Percentiles rank a stretch among this genome's conserved stretches.
These are phyloP conservation scores for Peromyscus melanophrys DNA, from an alignment of 2,797 vertebrate genomes.

Conservation along the genomic window DNA sequence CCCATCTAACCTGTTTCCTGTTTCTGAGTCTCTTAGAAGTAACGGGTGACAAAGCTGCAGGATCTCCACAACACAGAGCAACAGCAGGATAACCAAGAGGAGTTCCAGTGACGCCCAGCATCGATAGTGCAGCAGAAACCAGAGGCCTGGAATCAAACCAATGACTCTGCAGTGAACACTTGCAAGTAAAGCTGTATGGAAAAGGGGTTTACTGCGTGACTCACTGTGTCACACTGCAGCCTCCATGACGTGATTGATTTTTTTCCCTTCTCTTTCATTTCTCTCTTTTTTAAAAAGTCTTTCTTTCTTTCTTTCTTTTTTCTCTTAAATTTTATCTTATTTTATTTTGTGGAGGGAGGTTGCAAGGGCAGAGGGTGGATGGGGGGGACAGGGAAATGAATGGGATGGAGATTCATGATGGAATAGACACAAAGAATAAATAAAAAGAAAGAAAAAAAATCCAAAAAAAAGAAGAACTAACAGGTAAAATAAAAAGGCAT, in stretches of 20 bases:
- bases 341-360: neutral
- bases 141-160: neutral
- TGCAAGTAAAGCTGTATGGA: neutral
- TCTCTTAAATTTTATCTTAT: neutral
- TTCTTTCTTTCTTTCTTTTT: neutral
- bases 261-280: neutral
- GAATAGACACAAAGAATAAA: neutral
- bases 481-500: neutral
- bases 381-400: neutral
- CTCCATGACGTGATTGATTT: neutral
- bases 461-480: neutral
- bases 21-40: neutral
- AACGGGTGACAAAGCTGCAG: neutral
- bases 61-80: neutral
- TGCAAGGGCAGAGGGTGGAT: neutral
- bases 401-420: neutral
- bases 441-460: neutral
- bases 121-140: neutral
- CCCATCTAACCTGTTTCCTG: neutral
- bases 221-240: neutral
- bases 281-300: neutral
- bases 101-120: neutral
- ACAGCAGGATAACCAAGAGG: neutral
- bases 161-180: neutral
- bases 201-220: neutral